phyloP scores from a whole-genome alignment of 30 jellyfish, hydroid and myxozoan species.

The Aurelia sp. region DNA sequence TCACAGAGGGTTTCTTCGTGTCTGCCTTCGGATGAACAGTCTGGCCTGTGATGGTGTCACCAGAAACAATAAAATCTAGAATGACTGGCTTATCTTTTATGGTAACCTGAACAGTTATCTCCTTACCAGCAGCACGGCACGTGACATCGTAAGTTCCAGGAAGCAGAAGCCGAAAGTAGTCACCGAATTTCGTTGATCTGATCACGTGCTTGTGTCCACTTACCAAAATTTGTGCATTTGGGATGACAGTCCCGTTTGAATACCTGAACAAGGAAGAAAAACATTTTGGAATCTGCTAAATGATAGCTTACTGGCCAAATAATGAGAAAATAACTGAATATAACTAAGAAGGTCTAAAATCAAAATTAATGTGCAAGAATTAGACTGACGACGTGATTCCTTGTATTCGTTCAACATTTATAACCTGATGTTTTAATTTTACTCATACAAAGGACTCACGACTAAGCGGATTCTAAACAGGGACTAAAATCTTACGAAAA shows the following conservation, averaged over 20 bases:
- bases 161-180: constrained; percentile 94
- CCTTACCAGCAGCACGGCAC: constrained; percentile 76
- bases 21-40: constrained; percentile 47
- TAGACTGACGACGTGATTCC: too few species aligned
- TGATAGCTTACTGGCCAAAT: too few species aligned
- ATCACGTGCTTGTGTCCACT: constrained; percentile 73
- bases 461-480: too few species aligned
- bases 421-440: too few species aligned
- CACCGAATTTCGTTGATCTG: constrained; percentile 81
- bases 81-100: constrained; percentile 50
- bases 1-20: constrained; percentile 19
- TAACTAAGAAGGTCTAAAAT: too few species aligned
- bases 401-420: too few species aligned
- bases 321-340: too few species aligned
- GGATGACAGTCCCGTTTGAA: constrained; percentile 73
- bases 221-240: constrained; percentile 82
- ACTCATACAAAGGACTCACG: too few species aligned
- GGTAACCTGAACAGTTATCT: constrained; percentile 41
- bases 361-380: too few species aligned
- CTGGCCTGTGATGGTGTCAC: constrained; percentile 79
- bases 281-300: too few species aligned
- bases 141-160: constrained; percentile 92
- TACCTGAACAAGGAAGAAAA: constrained; percentile 50
- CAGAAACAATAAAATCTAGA: constrained; percentile 75
- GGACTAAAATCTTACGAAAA: too few species aligned